Percentiles rank a stretch among this genome's conserved stretches.
These are phyloP conservation scores for Gambusia affinis DNA, from an alignment of 2,113 vertebrate genomes.

Conservation along the genomic window DNA sequence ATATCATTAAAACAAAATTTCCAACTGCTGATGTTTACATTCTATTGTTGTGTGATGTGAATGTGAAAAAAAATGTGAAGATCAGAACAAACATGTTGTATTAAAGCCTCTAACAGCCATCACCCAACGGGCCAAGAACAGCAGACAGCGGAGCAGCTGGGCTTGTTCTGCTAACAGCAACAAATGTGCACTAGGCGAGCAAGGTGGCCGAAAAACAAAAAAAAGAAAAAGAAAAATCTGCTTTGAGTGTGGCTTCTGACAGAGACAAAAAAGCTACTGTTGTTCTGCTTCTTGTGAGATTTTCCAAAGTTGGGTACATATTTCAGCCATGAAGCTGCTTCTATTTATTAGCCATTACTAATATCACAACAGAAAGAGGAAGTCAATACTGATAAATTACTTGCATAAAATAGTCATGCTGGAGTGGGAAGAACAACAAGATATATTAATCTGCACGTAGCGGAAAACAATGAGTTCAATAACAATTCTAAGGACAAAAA, in stretches of 20 bases:
- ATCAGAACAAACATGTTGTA: slow-evolving; percentile 1
- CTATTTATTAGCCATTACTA: background rate
- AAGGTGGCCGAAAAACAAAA: slow-evolving; percentile 3
- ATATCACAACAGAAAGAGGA: background rate
- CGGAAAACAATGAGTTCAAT: background rate
- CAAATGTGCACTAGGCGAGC: slow-evolving; percentile 25
- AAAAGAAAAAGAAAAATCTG: slow-evolving; percentile 15
- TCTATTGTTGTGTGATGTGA: slow-evolving; percentile 11
- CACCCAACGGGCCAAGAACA: slow-evolving; percentile 14
- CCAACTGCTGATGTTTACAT: background rate
- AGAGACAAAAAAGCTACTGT: slow-evolving; percentile 24
- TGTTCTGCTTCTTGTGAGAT: slow-evolving; percentile 21
- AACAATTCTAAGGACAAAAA: slow-evolving; percentile 7
- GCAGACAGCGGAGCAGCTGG: slow-evolving; percentile 24
- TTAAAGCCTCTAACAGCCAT: slow-evolving; percentile 11
- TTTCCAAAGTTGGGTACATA: slow-evolving; percentile 13
- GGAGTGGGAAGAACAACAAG: background rate
- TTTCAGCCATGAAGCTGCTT: slow-evolving; percentile 7
- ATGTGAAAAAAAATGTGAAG: slow-evolving; percentile 3
- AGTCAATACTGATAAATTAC: slow-evolving; percentile 2
- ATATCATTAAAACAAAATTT: background rate
- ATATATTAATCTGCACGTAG: background rate
- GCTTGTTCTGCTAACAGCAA: slow-evolving; percentile 22
- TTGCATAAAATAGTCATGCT: background rate
- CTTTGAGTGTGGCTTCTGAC: slow-evolving; percentile 35